phyloP scores from a whole-genome alignment of 2,888 invertebrate species.

The Heliconius ismenius region DNA sequence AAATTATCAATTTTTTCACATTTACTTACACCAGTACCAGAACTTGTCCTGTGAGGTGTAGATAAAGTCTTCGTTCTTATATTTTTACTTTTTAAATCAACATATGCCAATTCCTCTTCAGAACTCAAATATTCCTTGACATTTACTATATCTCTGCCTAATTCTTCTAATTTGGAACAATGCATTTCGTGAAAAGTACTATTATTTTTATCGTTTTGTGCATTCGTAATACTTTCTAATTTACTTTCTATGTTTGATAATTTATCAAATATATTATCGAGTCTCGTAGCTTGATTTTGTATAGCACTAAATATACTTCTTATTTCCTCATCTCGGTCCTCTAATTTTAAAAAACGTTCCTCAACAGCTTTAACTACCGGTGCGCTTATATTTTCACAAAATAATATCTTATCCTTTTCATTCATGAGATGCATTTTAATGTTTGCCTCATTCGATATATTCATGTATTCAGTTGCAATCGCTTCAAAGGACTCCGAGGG shows the following conservation, averaged over 20 bases:
- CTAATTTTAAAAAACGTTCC: conserved; percentile 60
- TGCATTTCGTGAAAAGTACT: conserved; percentile 43
- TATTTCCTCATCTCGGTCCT: conserved; percentile 49
- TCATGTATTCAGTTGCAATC: conserved; percentile 61
- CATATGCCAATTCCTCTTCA: conserved; percentile 58
- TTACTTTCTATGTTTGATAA: conserved; percentile 62
- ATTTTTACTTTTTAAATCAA: conserved; percentile 48
- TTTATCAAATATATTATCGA: conserved; percentile 62
- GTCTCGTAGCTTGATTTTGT: conserved; percentile 54
- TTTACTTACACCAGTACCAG: conserved; percentile 25
- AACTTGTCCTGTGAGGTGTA: conserved; percentile 35
- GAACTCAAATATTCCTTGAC: conserved; percentile 54
- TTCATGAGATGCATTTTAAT: conserved; percentile 75
- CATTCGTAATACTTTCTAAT: conserved; percentile 46
- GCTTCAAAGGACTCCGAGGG: conserved; percentile 70
- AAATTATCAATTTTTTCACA: conserved; percentile 34
- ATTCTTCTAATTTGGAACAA: conserved; percentile 62
- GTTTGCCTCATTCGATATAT: conserved; percentile 54
- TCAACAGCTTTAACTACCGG: conserved; percentile 66
- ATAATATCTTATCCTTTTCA: conserved; percentile 61
- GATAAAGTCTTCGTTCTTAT: conserved; percentile 46
- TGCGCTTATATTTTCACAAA: conserved; percentile 63
- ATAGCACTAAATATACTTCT: conserved; percentile 54
- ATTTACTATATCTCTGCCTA: conserved; percentile 59
- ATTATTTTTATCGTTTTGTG: conserved; percentile 38